Base-by-base conservation (phyloP, 2,113 vertebrate species). In the Laticauda colubrina region DNA sequence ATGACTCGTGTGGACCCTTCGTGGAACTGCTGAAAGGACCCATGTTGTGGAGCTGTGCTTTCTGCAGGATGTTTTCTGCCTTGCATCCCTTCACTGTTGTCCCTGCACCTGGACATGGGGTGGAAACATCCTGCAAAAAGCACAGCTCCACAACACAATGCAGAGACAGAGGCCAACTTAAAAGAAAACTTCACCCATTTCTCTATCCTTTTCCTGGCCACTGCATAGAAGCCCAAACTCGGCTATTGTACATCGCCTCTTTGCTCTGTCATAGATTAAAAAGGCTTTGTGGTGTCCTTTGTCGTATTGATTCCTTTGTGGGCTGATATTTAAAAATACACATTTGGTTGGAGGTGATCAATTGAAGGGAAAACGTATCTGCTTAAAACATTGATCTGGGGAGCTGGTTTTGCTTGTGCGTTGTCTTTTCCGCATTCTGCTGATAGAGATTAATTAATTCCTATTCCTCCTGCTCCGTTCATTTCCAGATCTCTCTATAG, bases 281-380 rank as follows among this genome's bases (percentile, higher is more conserved):
- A 90, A n/a, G 29, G n/a, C 53, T 26, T 91, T 90, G 75, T 93
- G 93, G 95, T 94, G 96, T 95, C 86, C 90, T 95, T 92, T 95
- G 92, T 96, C 89, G 39, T 96, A 97, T 97, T 95, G 96, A 97
- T 96, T 96, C 94, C 94, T 96, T 95, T 96, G 94, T 94, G 53
- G 90, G 87, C 81, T 0, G 4, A 95, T 95, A 94, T 89, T 89
- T 96, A 94, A 94, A 88, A 88, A 88, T 43, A 81, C 18, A 81
- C 69, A 55, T 3, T 95, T 96, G 94, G 96, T 96, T 96, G 95
- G 96, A 95, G 95, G 91, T 95, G 93, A 92, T 96, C 91, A 94
- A 94, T 92, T 94, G 95, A 95, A 96, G n/a, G 2, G 90, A 95
- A 95, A 94, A 91, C 53, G 9, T 94, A 94, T 96, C 90, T 95